Percentiles rank a stretch among this genome's conserved stretches.
Evolutionary conservation across 2,113 vertebrate genomes (phyloP).

Genomic region (Psittacus erithacus): DNA sequence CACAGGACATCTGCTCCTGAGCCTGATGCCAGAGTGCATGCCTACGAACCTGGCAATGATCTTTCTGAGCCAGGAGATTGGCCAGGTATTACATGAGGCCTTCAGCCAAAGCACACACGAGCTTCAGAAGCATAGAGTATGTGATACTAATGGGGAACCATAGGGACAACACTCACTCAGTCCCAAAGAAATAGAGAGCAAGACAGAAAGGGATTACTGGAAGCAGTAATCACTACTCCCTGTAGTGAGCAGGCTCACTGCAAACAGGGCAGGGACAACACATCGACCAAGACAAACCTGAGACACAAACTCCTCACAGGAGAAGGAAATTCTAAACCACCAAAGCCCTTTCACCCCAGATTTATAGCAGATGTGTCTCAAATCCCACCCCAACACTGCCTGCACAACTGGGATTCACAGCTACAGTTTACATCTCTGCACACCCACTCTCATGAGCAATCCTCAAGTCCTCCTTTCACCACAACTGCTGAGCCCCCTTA

Average conservation of each 20-base stretch:
- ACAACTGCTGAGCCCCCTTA: not conserved
- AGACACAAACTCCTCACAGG: not conserved
- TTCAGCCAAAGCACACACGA: not conserved
- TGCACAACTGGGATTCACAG: not conserved
- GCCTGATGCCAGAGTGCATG: rapidly evolving
- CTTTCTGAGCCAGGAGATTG: not conserved
- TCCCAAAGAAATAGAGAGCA: not conserved
- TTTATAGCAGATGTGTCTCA: not conserved
- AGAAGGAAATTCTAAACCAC: not conserved
- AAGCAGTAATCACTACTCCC: not conserved
- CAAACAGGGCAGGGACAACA: not conserved
- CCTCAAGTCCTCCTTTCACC: not conserved
- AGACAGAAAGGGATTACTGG: not conserved
- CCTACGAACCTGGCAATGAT: not conserved
- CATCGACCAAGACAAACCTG: not conserved
- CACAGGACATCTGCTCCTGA: not conserved
- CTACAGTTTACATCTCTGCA: not conserved
- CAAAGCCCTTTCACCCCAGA: not conserved
- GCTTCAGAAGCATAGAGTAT: not conserved
- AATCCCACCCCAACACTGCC: not conserved
- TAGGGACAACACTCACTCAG: not conserved
- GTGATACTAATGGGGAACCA: not conserved
- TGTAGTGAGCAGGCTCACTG: not conserved
- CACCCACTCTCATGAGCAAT: not conserved
- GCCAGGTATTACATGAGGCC: not conserved